These are phyloP conservation scores for Aldabrachelys gigantea DNA, from an alignment of 2,113 vertebrate species.

Conservation along the genomic window DNA sequence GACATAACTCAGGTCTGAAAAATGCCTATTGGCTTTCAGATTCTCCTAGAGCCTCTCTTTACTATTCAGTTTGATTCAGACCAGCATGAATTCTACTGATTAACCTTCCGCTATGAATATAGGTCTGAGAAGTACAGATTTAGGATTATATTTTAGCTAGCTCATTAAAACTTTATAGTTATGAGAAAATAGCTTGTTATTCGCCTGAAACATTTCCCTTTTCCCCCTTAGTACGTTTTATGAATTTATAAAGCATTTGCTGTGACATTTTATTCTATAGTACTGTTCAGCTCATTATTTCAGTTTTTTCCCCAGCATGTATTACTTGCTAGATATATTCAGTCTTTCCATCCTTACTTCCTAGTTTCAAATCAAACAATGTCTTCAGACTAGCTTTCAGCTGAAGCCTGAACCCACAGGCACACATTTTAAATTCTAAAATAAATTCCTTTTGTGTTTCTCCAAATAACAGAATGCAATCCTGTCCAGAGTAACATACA, in stretches of 20 bases:
- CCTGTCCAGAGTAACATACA: not conserved
- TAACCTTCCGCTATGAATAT: constrained; percentile 31
- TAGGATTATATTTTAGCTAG: constrained; percentile 27
- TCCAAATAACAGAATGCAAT: not conserved
- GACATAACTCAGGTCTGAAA: constrained; percentile 66
- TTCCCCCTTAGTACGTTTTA: constrained; percentile 1
- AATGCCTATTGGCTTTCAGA: constrained; percentile 52
- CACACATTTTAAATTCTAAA: not conserved
- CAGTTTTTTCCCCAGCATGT: not conserved
- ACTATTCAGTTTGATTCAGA: constrained; percentile 59
- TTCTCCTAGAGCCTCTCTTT: constrained; percentile 54
- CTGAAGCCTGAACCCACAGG: not conserved
- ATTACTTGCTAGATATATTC: constrained; percentile 13
- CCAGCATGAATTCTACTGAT: constrained; percentile 42
- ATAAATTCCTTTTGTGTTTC: not conserved
- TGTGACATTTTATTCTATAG: not conserved
- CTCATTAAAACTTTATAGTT: constrained; percentile 34
- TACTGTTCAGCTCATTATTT: not conserved
- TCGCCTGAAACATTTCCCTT: constrained; percentile 15
- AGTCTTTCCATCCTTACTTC: constrained; percentile 17
- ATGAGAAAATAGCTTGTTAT: constrained; percentile 8
- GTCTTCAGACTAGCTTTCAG: not conserved
- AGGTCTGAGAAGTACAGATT: constrained; percentile 49
- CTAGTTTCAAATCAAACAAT: not conserved
- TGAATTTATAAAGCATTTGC: not conserved